Evolutionary conservation across 2,113 vertebrate genomes (phyloP).

Genomic region (Cnemophilus loriae): DNA sequence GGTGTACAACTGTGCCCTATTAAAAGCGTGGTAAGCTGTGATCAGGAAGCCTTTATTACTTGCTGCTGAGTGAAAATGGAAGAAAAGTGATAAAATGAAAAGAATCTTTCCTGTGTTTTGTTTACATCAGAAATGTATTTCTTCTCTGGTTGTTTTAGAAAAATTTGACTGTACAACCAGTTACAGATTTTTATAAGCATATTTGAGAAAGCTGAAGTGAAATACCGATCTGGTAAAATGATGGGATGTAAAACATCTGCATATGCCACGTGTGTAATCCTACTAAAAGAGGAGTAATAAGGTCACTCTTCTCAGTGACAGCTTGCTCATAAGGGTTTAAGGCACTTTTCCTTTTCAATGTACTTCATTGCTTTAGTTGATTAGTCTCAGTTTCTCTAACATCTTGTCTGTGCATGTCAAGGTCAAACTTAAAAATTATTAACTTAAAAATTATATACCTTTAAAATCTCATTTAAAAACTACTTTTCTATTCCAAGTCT

Average conservation of each 20-base stretch:
- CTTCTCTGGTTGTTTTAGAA: not conserved
- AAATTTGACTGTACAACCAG: not conserved
- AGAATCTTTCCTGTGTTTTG: not conserved
- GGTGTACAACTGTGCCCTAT: fast-evolving
- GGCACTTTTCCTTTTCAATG: not conserved
- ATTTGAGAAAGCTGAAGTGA: not conserved
- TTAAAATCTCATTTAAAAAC: not conserved
- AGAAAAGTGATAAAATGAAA: not conserved
- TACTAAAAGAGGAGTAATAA: not conserved
- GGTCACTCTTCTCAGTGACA: not conserved
- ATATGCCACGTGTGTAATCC: not conserved
- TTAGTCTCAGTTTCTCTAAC: not conserved
- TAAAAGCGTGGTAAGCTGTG: not conserved
- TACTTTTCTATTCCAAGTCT: not conserved
- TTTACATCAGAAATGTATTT: not conserved
- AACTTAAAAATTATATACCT: not conserved
- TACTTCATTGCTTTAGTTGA: not conserved
- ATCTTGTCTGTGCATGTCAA: not conserved
- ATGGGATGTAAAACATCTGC: not conserved
- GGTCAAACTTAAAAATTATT: not conserved
- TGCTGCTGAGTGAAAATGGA: not conserved
- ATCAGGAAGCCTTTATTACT: not conserved
- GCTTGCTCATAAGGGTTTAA: not conserved
- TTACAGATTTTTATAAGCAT: not conserved
- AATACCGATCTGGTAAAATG: not conserved